Evolutionary conservation across 1,140 invertebrate genomes (phyloP), one percentile per base, ranked within the genome.

Genomic region (Sesamia nonagrioides): DNA sequence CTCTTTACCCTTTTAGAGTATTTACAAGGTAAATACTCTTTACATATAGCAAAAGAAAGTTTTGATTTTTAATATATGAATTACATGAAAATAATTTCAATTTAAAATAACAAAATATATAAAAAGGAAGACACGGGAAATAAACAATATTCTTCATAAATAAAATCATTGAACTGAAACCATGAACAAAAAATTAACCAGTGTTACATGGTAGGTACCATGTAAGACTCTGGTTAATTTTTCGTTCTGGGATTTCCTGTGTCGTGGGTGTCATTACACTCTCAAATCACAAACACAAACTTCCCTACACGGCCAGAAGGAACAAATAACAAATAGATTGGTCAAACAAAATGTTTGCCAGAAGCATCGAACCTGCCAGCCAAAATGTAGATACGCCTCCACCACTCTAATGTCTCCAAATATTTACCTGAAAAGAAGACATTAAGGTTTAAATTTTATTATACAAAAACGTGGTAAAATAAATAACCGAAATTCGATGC

Each of bases 381-480:
- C 21, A 58, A 27, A 17, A 56, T 54, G 18, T 21, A 21, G 52
- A 56, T 7, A 21, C 7, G 2, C 6, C 27, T 9, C 33, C 56
- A 58, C 1, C 27, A 35, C 13, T 8, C 42, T 2, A 45, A 45
- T 45, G 13, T 45, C 42, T 45, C 42, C 6, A 17, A 17, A 66
- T 66, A 66, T 18, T 21, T 66, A 66, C 61, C 61, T 66, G 61
- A 13, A 66, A 66, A 18, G 15, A 45, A 63, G 8, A 66, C 4
- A 66, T 13, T 18, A 0, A 50, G 13, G 13, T 15, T 50, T 50
- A 50, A 50, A n/a, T n/a, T 50, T 50, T n/a, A 11, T 54, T 21
- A n/a, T 9, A 50, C 11, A 54, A 54, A 9, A 3, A 17, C 21
- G 3, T 54, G 8, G 17, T 18, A 45, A 45, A 45, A 4, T 11